These are phyloP conservation scores for Alexandromys fortis DNA, from an alignment of 2,113 vertebrate genomes.

Conservation along the genomic window DNA sequence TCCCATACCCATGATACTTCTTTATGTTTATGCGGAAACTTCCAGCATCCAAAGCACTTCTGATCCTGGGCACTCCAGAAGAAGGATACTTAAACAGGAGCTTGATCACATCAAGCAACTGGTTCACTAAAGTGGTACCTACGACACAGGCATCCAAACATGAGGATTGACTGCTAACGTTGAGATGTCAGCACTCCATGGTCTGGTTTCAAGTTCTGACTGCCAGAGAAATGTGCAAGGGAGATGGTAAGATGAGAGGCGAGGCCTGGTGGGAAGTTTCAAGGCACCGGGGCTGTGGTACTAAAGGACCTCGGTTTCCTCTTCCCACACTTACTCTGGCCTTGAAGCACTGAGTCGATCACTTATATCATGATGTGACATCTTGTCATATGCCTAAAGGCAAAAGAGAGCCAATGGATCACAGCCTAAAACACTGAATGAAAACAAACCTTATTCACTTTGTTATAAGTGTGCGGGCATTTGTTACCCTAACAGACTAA, in stretches of 20 bases:
- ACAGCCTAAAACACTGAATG: background rate
- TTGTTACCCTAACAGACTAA: background rate
- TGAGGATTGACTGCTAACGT: background rate
- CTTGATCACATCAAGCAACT: background rate
- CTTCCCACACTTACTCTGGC: too few relatives aligned
- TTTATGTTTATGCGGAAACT: background rate
- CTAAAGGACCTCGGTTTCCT: background rate
- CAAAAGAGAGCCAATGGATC: background rate
- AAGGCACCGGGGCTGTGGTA: background rate
- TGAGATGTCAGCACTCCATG: too few relatives aligned
- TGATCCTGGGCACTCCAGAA: background rate
- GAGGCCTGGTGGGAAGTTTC: too few relatives aligned
- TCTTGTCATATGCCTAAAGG: background rate
- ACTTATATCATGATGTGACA: background rate
- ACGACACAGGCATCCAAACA: background rate
- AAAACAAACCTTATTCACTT: background rate
- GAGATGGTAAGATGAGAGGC: too few relatives aligned
- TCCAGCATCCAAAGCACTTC: background rate
- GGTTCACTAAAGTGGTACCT: background rate
- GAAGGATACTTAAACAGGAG: background rate
- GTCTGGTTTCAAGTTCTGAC: background rate
- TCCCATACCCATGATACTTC: background rate
- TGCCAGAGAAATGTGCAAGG: background rate
- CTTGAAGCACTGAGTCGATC: background rate
- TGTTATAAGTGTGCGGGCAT: background rate